Base-by-base conservation (phyloP, 2,797 vertebrate genomes). In the Molossus alvarezi region DNA sequence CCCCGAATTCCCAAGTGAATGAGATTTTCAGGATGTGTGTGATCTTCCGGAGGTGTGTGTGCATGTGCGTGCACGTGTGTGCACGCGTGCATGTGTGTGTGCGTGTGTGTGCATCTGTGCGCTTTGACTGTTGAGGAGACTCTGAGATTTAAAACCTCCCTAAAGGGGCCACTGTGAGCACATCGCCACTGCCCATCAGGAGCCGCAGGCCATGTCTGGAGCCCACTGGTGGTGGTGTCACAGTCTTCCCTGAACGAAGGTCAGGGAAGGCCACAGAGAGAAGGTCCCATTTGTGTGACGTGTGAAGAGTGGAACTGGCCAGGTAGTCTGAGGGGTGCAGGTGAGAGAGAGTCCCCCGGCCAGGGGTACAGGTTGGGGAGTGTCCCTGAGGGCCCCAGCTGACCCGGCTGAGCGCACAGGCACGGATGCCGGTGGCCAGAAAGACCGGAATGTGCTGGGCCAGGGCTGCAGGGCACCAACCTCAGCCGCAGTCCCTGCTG, bases 91-190 rank as follows among this genome's bases (percentile, higher is more conserved):
- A 33, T 33, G 33, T 33, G 33, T 33, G 33, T 33, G 33, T 33
- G 33, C 33, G 62, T n/a, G 17, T 21, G 17, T 8, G 33, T 5
- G 1, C 0, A 3, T 25, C 8, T 23, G 37, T 48, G 1, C 12
- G 7, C 18, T 83, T 89, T 69, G 48, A 25, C 41, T n/a, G 62
- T 25, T 51, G 29, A 94, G 37, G 83, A 93, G 84, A 80, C 67
- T 37, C 41, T 7, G 73, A 94, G 41, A 72, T 83, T 41, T 75
- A 72, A 96, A 95, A 55, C 11, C 69, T 75, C 9, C 7, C 83
- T 95, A 62, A 84, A 93, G 25, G 5, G 1, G 4, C 58, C 73
- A 18, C n/a, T 64, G 0, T 69, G 72, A 88, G 81, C 57, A 72
- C 7, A 55, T 4, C 69, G 15, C 71, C 84, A 76, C 80, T 33